Evolutionary conservation across 2,113 vertebrate species (phyloP), one percentile per base, ranked within the genome.

Genomic region (Motacilla tschutschensis): DNA sequence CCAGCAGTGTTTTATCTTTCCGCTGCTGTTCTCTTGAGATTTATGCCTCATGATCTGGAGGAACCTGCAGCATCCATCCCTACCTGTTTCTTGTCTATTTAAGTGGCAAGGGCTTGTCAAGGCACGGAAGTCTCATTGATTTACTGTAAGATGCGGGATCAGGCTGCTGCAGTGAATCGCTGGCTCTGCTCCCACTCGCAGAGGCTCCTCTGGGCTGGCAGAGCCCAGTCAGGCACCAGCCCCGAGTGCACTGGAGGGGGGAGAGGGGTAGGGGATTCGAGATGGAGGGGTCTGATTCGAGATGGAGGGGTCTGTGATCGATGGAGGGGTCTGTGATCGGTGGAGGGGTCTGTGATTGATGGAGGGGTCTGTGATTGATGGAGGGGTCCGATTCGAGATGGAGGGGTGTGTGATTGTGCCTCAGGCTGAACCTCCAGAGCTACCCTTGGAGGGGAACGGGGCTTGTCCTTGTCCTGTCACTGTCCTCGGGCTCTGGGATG

Each of bases 321-420:
- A 33, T 33, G 33, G 33, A 33, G 33, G 33, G 33, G 33, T 33
- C 33, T 33, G 33, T 33, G 33, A 33, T 33, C 7, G 33, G 7
- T 33, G 33, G 33, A 33, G 33, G 33, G 33, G 33, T 33, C 33
- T 33, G 33, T 33, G 33, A 33, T 33, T 33, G 33, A 33, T 7
- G 33, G 33, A 33, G 33, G 33, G 33, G 33, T 33, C 33, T 33
- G 33, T 33, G 33, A 33, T 33, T 7, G 33, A 33, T 33, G 33
- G 33, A 33, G 33, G 33, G 33, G 33, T 33, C 33, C 33, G 16
- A 5, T 9, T 10, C 0, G 0, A 6, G 18, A 2, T 14, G 43
- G 28, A n/a, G 46, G 1, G 14, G 9, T 3, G 41, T 20, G 12
- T 0, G 46, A 3, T 3, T 0, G 1, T 44, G 19, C 2, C 50